Base-by-base conservation (phyloP, 2,888 invertebrate genomes). In the Cephalotes varians region DNA sequence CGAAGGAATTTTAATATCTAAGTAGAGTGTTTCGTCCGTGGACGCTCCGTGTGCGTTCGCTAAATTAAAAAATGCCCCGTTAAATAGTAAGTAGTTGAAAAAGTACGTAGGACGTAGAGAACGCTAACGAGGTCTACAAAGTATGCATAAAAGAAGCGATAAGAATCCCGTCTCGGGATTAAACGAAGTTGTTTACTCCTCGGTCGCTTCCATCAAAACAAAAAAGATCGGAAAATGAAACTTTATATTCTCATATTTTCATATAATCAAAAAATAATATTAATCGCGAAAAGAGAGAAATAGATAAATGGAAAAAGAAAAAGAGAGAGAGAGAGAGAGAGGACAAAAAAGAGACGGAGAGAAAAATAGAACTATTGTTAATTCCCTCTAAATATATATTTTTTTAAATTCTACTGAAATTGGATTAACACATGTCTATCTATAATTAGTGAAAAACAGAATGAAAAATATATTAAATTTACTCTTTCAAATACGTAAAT, bases 1-100 rank as follows among this genome's bases (percentile, higher is more conserved):
- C 71, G 62, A 73, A 84, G 82, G 83, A 88, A 84, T 87, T 88
- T 88, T 83, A 86, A 86, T 79, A 86, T 76, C 73, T 58, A 67
- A 49, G 82, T 28, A 77, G 77, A 77, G 82, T 67, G 67, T 73
- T 65, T 58, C 67, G 51, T 67, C 18, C 79, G n/a, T 67, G 54
- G 79, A 47, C 58, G 58, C n/a, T 25, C 21, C 34, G 81, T 44
- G 28, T 49, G 64, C 51, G 37, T 34, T 51, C 47, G 81, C 44
- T 74, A 84, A 85, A 86, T 86, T 82, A 81, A 87, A 88, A 87
- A 82, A 72, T 81, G 83, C 74, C 67, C 74, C 49, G 86, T 62
- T 54, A 71, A 51, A 60, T 60, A 80, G 74, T 85, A 77, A 85
- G 76, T 65, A 73, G 86, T 85, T 58, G 54, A 77, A 81, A 81